Evolutionary conservation across 2,797 vertebrate genomes (phyloP).

Genomic region (Euthynnus affinis): DNA sequence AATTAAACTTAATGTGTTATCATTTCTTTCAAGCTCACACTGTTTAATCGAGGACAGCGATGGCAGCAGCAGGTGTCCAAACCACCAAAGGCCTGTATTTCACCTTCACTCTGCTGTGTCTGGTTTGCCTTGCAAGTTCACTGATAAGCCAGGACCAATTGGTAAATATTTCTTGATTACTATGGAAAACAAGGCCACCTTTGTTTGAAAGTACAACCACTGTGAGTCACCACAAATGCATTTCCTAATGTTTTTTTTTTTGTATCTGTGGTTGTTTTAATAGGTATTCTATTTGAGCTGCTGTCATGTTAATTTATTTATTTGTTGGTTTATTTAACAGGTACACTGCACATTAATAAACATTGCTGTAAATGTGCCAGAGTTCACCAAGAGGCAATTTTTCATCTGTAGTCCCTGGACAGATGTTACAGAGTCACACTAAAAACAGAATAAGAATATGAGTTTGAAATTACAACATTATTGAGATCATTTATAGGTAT

Average conservation of each 20-base stretch:
- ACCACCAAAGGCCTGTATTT: background rate
- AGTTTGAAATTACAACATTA: too few species aligned
- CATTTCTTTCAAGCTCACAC: too few species aligned
- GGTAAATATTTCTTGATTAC: conserved; percentile 17
- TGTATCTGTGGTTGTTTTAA: background rate
- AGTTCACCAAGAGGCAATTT: too few species aligned
- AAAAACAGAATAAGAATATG: too few species aligned
- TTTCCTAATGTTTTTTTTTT: background rate
- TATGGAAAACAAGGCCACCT: background rate
- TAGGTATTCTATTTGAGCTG: background rate
- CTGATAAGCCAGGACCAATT: rapidly evolving
- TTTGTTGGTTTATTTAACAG: too few species aligned
- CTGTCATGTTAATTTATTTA: background rate
- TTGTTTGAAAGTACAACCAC: background rate
- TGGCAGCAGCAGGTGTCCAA: conserved; percentile 34
- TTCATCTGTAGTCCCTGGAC: too few species aligned
- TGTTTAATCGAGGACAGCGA: background rate
- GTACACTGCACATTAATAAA: too few species aligned
- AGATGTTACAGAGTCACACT: too few species aligned
- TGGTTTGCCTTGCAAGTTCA: conserved; percentile 8
- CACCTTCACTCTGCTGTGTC: conserved; percentile 36
- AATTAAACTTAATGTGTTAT: too few species aligned
- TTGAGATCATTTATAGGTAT: too few species aligned
- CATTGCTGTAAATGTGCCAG: too few species aligned
- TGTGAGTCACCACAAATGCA: background rate